Evolutionary conservation across 2,797 vertebrate species (phyloP).

Genomic region (Vultur gryphus): DNA sequence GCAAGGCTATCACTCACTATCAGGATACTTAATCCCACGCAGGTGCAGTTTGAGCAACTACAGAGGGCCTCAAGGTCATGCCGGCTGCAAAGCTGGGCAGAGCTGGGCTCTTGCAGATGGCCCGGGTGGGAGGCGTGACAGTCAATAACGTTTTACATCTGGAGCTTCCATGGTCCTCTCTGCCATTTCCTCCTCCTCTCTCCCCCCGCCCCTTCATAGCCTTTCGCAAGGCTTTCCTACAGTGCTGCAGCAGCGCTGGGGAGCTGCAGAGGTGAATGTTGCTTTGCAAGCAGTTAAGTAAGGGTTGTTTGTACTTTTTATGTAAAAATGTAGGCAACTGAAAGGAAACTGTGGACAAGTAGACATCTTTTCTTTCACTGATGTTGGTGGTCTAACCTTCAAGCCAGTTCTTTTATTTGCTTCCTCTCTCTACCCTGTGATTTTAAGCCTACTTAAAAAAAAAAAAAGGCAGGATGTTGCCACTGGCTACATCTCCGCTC

Average conservation of each 20-base stretch:
- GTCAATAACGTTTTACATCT: background rate
- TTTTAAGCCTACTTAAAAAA: background rate
- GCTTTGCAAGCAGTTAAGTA: conserved; percentile 37
- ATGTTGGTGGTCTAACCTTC: conserved; percentile 57
- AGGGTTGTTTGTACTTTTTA: conserved; percentile 8
- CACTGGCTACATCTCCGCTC: background rate
- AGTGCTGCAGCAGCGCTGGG: background rate
- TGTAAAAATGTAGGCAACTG: conserved; percentile 27
- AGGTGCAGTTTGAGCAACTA: conserved; percentile 69
- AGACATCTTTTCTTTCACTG: conserved; percentile 46
- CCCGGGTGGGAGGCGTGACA: background rate
- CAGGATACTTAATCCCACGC: conserved; percentile 66
- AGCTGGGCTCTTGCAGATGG: conserved; percentile 37
- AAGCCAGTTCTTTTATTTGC: conserved; percentile 26
- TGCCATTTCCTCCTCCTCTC: background rate
- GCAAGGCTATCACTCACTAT: conserved; percentile 62
- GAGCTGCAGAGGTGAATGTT: background rate
- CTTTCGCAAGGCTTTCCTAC: background rate
- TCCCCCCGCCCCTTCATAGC: rapidly evolving
- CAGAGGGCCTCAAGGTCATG: conserved; percentile 55
- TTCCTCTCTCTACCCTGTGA: conserved; percentile 42
- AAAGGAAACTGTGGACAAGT: conserved; percentile 49
- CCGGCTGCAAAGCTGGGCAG: background rate
- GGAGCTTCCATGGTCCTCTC: background rate
- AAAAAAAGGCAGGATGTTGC: conserved; percentile 32